phyloP scores from a whole-genome alignment of 2,113 vertebrate genomes.

The Leucopternis melanops region DNA sequence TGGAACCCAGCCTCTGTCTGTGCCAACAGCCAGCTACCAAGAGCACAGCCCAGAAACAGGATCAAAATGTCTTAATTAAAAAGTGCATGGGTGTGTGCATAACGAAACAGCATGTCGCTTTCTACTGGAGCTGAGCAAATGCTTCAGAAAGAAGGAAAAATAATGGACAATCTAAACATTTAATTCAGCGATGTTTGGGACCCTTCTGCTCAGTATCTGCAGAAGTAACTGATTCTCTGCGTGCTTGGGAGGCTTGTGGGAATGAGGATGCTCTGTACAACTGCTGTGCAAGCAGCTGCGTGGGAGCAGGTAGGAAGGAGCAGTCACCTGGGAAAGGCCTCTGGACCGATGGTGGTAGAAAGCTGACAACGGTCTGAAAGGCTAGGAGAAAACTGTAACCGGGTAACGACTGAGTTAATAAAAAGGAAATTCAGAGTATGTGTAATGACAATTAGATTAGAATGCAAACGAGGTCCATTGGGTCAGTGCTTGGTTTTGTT shows the following conservation, averaged over 20 bases:
- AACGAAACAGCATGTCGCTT: background rate
- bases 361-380: background rate
- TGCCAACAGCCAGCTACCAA: background rate
- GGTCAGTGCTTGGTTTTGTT: background rate
- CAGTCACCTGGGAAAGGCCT: background rate
- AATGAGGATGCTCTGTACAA: background rate
- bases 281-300: background rate
- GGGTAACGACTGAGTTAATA: background rate
- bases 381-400: background rate
- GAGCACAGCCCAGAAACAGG: background rate
- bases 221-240: background rate
- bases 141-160: background rate
- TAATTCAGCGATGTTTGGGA: background rate
- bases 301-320: background rate
- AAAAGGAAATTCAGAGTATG: background rate
- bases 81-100: background rate
- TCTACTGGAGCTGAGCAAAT: background rate
- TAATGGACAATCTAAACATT: background rate
- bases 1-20: background rate
- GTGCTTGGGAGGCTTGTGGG: background rate
- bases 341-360: background rate
- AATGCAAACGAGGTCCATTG: background rate
- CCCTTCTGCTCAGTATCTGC: background rate
- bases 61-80: background rate
- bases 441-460: background rate